Evolutionary conservation across 2,113 vertebrate species (phyloP), one percentile per base, ranked within the genome.

Genomic region (Himantopus leucocephalus): DNA sequence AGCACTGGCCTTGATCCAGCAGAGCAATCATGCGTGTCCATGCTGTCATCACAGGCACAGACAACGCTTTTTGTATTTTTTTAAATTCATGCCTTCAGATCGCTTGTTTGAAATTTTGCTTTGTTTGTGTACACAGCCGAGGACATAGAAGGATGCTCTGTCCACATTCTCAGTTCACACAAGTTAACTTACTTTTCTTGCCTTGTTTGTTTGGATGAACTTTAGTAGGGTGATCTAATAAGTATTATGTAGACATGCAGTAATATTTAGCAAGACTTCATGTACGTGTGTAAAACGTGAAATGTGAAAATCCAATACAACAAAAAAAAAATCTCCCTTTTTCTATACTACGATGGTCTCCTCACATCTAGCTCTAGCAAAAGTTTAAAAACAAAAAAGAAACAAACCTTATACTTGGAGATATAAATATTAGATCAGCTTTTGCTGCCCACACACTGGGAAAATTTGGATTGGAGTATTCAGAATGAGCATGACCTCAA

Each of bases 331-430:
- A 8, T 48, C 9, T 75, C 11, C 8, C 10, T 53, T 77, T 88
- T 39, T 91, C 34, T 50, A 0, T 77, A 18, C 4, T 64, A n/a
- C 0, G 3, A 2, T 9, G 10, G 4, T 73, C 17, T 41, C 34
- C 39, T 85, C 13, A 45, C 8, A 13, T 12, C 23, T 45, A 29
- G 6, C 60, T 73, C n/a, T 64, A 72, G 35, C 7, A 70, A 43
- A 87, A 82, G 9, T 68, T 82, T 45, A 35, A 72, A 80, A 92
- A n/a, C 4, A 24, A 63, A 35, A 55, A 72, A 47, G 6, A 77
- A 90, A 45, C 9, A 62, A 47, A 3, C 0, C 7, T 29, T 85
- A 27, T 74, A 35, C 14, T 35, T 59, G 35, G 78, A 92, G 24
- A 55, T 30, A 32, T 6, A 10, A 63, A 6, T 1, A 74, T 74